These are phyloP conservation scores for Dryomyza anilis DNA, from an alignment of 2,888 invertebrate genomes.

Conservation along the genomic window DNA sequence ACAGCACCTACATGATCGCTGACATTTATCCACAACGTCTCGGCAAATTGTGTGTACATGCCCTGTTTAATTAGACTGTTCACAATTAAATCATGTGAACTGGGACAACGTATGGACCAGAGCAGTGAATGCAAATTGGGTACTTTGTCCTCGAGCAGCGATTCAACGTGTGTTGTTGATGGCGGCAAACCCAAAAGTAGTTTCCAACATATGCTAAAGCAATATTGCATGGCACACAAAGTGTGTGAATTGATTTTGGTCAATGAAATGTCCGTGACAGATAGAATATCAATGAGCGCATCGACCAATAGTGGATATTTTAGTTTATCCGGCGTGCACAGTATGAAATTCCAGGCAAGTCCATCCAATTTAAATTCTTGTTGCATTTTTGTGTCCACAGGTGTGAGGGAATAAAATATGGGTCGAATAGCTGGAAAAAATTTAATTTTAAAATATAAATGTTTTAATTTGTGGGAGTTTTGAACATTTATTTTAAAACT, in stretches of 20 bases:
- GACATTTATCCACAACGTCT: slow-evolving; percentile 57
- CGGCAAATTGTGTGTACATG: slow-evolving; percentile 78
- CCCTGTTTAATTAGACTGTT: slow-evolving; percentile 88
- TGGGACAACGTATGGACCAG: slow-evolving; percentile 87
- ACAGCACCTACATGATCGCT: slow-evolving; percentile 58
- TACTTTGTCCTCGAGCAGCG: slow-evolving; percentile 73
- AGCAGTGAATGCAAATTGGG: slow-evolving; percentile 82
- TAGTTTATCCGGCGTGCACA: slow-evolving; percentile 89
- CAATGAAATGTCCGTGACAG: slow-evolving; percentile 76
- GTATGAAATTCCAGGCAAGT: slow-evolving; percentile 89
- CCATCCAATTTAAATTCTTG: slow-evolving; percentile 93
- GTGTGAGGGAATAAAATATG: slow-evolving; percentile 87
- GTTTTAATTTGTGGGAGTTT: too few species aligned
- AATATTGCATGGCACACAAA: slow-evolving; percentile 86
- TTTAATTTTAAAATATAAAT: too few species aligned
- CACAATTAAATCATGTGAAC: slow-evolving; percentile 86
- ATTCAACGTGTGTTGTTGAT: slow-evolving; percentile 84
- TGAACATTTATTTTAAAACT: too few species aligned
- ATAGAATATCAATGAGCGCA: slow-evolving; percentile 81
- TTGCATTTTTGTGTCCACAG: slow-evolving; percentile 66
- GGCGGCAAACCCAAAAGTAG: slow-evolving; percentile 86
- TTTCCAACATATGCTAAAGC: slow-evolving; percentile 71
- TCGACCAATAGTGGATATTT: slow-evolving; percentile 87
- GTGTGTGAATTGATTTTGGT: slow-evolving; percentile 63
- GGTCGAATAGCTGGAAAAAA: slow-evolving; percentile 82